Evolutionary conservation across 2,113 vertebrate genomes (phyloP), one percentile per base, ranked within the genome.

Genomic region (Sphaerodactylus townsendi): DNA sequence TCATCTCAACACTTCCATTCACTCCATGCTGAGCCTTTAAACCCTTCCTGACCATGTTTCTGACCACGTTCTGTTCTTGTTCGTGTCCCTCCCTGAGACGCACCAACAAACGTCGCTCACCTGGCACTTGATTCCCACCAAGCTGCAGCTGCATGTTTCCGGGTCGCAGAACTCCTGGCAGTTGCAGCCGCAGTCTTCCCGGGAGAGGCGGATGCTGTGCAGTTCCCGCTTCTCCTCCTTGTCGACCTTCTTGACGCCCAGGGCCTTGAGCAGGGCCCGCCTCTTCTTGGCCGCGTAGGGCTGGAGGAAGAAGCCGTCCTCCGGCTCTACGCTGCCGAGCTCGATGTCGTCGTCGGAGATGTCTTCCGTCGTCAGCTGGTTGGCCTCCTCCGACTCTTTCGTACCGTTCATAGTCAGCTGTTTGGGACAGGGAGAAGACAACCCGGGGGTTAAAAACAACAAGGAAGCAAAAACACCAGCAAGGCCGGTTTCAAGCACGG

Each of bases 101-200:
- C 0, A 10, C 14, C 19, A 33, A 41, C 0, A 1, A 81, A 48
- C 41, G 1, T 75, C 80, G 77, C 87, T 80, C 92, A 99, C 99
- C 98, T 99, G 98, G 94, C 99, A 99, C 77, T 99, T 98, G 89
- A 99, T 99, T 87, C 99, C 98, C 0, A 98, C 98, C 86, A 98
- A 90, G 91, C 96, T 98, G 93, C 99, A 99, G 96, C 96, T 96
- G 93, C 99, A 99, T 41, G 97, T 99, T 94, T 98, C 98, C 0
- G 98, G 98, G 82, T 99, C 98, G 8, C 99, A 99, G 93, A 98
- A 97, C 71, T 97, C 95, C 73, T 97, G 97, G 72, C 99, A 99
- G 94, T 95, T 95, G 0, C 99, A 99, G 66, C 99, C 99, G 0
- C 99, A 99, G 90, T 98, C 97, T 89, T 99, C 97, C 71, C 99